Percentiles rank a stretch among this genome's conserved stretches.
phyloP scores from a whole-genome alignment of 92 coral and sea anemone genomes.

The Zoanthus sansibaricus region DNA sequence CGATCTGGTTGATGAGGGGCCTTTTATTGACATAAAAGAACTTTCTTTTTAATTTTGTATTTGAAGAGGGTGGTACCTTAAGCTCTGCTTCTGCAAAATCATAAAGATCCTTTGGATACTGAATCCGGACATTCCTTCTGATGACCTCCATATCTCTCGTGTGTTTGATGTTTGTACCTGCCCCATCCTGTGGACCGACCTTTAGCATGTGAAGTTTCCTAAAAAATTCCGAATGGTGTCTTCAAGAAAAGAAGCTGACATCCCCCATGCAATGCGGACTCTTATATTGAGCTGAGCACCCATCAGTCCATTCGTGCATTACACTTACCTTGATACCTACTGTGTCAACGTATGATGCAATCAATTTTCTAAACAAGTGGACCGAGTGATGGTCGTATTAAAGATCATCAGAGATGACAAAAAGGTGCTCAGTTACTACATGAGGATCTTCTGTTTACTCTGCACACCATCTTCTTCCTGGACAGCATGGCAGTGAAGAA shows the following conservation, averaged over 20 bases:
- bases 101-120: slow-evolving; percentile 50
- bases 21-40: slow-evolving; percentile 7
- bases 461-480: background rate
- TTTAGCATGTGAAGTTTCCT: slow-evolving; percentile 68
- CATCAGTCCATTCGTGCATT: slow-evolving; percentile 73
- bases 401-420: background rate
- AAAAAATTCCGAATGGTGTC: slow-evolving; percentile 57
- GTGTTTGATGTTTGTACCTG: slow-evolving; percentile 72
- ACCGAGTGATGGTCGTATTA: slow-evolving; percentile 30
- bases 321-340: slow-evolving; percentile 34
- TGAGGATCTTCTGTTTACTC: background rate
- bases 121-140: slow-evolving; percentile 40
- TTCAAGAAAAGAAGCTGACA: background rate
- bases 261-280: slow-evolving; percentile 73
- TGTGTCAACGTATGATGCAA: background rate
- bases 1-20: slow-evolving; percentile 31
- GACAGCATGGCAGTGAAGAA: slow-evolving; percentile 38
- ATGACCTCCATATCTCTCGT: slow-evolving; percentile 53
- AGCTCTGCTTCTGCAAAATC: slow-evolving; percentile 30
- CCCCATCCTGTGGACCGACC: slow-evolving; percentile 81
- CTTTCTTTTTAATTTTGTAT: slow-evolving; percentile 41
- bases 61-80: slow-evolving; percentile 32
- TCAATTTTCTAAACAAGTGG: background rate
- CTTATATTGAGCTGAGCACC: slow-evolving; percentile 68
- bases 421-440: background rate